These are phyloP conservation scores for Disparrhopalites patrizii DNA, from an alignment of 2,888 invertebrate species.

Conservation along the genomic window DNA sequence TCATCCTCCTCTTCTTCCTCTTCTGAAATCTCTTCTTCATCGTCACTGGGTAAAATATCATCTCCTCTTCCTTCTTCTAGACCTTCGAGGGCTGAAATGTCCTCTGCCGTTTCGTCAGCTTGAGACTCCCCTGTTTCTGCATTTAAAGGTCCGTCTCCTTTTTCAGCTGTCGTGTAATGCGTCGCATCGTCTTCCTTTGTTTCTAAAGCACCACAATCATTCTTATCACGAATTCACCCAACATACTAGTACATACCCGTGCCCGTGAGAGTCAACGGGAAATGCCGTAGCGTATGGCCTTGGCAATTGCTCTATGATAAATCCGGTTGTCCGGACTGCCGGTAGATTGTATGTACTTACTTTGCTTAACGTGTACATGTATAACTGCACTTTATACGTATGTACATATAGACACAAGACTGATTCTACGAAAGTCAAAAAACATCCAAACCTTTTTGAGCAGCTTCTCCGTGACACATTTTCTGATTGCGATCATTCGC, in stretches of 20 bases:
- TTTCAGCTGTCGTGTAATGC: constrained; percentile 33
- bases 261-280: no score
- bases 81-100: constrained; percentile 43
- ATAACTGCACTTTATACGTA: no score
- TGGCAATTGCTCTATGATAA: no score
- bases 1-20: constrained; percentile 28
- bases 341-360: no score
- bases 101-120: constrained; percentile 35
- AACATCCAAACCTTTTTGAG: constrained; percentile 9
- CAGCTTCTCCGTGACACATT: background rate
- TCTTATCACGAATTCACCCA: no score
- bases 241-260: no score
- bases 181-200: constrained; percentile 29
- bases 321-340: no score
- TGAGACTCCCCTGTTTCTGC: constrained; percentile 8
- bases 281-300: no score
- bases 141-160: constrained; percentile 2
- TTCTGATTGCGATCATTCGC: background rate
- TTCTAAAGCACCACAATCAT: no score
- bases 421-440: background rate
- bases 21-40: constrained; percentile 27
- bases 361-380: no score
- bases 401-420: no score
- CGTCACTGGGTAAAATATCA: constrained; percentile 28
- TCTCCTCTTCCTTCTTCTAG: constrained; percentile 27